A percentile compares a stretch with the other conserved stretches of the same genome.
Evolutionary conservation across 2,113 vertebrate genomes (phyloP).

Genomic region (Cyprinodon tularosa): DNA sequence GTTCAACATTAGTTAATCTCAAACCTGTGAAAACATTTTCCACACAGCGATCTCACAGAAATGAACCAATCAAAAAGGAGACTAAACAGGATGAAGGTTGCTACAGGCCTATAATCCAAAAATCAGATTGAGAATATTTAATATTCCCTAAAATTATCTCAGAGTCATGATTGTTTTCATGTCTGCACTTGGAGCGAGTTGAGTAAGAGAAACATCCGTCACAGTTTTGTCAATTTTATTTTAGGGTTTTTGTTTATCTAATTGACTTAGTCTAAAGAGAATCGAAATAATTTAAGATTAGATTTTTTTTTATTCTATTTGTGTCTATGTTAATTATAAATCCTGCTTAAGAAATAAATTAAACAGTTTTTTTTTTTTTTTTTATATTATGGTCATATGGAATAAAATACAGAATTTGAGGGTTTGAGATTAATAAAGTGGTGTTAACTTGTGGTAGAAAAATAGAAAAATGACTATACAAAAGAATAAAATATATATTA

Average conservation of each 20-base stretch:
- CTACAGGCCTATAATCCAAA: conserved; percentile 13
- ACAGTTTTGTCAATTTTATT: not conserved
- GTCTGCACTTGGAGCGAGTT: not conserved
- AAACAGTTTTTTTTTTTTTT: no score
- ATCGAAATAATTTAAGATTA: no score
- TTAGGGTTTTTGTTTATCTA: not conserved
- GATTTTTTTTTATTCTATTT: no score
- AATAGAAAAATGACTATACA: no score
- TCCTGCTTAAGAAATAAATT: no score
- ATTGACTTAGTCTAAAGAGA: no score
- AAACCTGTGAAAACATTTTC: conserved; percentile 2
- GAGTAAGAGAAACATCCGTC: not conserved
- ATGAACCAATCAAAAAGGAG: conserved; percentile 9
- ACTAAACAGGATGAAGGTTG: conserved; percentile 18
- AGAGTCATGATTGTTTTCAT: not conserved
- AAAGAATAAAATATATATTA: no score
- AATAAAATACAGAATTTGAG: no score
- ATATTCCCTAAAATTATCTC: not conserved
- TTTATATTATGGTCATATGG: no score
- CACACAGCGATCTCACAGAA: conserved; percentile 4
- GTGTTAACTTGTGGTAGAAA: no score
- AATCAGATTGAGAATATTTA: not conserved
- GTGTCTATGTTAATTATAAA: no score
- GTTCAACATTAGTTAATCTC: conserved; percentile 16
- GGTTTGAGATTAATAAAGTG: no score